phyloP scores from a whole-genome alignment of 64 coral and sea anemone genomes.

The Montipora foliosa region DNA sequence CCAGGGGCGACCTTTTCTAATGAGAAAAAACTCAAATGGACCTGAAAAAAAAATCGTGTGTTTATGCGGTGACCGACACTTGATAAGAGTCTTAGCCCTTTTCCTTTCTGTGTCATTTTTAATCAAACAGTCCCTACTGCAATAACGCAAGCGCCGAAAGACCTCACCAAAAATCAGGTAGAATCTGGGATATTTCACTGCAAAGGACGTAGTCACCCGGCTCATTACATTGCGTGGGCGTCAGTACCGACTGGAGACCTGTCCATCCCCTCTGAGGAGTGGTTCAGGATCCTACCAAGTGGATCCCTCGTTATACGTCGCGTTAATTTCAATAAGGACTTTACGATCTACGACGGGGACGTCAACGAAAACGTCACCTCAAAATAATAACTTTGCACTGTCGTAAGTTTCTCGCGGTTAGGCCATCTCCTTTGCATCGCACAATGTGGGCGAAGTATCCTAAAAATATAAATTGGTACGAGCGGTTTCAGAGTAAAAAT shows the following conservation, averaged over 20 bases:
- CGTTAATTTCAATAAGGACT: slow-evolving; percentile 47
- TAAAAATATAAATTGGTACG: too few relatives aligned
- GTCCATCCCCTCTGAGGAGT: slow-evolving; percentile 82
- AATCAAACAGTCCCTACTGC: slow-evolving; percentile 76
- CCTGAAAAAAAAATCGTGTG: too few relatives aligned
- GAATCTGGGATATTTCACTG: slow-evolving; percentile 84
- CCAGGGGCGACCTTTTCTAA: too few relatives aligned
- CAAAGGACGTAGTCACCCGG: slow-evolving; percentile 88
- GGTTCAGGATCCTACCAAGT: slow-evolving; percentile 66
- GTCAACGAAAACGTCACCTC: too few relatives aligned
- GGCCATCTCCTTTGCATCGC: too few relatives aligned
- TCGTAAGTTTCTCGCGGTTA: too few relatives aligned
- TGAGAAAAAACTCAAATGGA: too few relatives aligned
- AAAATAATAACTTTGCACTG: too few relatives aligned
- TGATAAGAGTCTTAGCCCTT: not conserved
- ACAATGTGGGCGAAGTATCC: too few relatives aligned
- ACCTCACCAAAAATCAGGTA: slow-evolving; percentile 62
- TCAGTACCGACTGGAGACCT: slow-evolving; percentile 83
- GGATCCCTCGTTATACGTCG: slow-evolving; percentile 72
- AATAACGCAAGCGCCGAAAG: slow-evolving; percentile 78
- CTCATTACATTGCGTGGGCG: slow-evolving; percentile 94
- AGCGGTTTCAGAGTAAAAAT: too few relatives aligned
- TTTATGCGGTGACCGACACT: not conserved
- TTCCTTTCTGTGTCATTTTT: not conserved
- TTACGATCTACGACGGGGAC: too few relatives aligned